Evolutionary conservation across 2,888 invertebrate species (phyloP), one percentile per base, ranked within the genome.

Genomic region (Phoronis australis): DNA sequence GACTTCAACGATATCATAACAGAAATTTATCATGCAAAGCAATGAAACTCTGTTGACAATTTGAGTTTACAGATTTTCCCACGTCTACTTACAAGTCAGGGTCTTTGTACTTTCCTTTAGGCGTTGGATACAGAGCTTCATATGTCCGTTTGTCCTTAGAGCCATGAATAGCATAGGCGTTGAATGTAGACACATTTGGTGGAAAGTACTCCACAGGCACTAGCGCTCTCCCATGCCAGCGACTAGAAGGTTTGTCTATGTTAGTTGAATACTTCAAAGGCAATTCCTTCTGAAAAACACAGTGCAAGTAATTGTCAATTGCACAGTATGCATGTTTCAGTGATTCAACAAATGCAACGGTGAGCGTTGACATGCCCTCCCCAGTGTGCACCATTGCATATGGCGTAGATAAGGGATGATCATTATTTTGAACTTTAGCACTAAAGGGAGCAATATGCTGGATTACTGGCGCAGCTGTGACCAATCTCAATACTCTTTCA

Each of bases 161-260:
- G 1, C 81, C 81, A 55, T 81, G 80, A 37, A 81, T 80, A 38
- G 80, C 80, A 59, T 79, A 82, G 3, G 80, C 80, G 60, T 82
- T 82, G 62, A 82, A 78, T 51, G 73, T 76, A 31, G 70, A 65
- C 4, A 80, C 75, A 41, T 62, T 59, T 6, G 69, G 69, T 15
- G 81, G 81, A 41, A 82, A 74, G 60, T 80, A 81, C 1, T 69
- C 67, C 4, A 68, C 53, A 1, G 81, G 81, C 42, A 82, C 75
- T 27, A 66, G 62, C 1, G 77, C 78, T 23, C 54, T 52, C 22
- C 80, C 78, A 22, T 57, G 62, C 79, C 81, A 80, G n/a, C 53
- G 58, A 27, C 66, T 63, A 5, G 56, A 61, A n/a, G n/a, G n/a
- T n/a, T n/a, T n/a, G 9, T 71, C 59, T 3, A 69, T 69, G 0